These are phyloP conservation scores for Palythoa heliodiscus DNA, from an alignment of 92 coral and sea anemone species.

Conservation along the genomic window DNA sequence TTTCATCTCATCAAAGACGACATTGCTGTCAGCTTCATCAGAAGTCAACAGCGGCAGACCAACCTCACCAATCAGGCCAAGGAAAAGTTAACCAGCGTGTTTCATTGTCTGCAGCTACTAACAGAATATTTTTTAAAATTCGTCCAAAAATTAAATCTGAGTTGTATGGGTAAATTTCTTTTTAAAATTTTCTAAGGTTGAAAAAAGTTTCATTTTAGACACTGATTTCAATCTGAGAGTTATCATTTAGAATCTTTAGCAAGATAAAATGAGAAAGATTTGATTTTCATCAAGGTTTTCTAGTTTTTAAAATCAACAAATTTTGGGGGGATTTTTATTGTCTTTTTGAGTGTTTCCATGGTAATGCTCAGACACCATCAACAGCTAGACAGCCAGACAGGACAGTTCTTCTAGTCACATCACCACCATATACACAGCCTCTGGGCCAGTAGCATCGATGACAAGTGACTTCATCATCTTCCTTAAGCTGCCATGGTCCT, in stretches of 20 bases:
- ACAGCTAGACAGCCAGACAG: conserved; percentile 32
- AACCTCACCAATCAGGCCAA: conserved; percentile 4
- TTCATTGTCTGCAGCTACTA: conserved; percentile 7
- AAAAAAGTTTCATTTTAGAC: too few relatives aligned
- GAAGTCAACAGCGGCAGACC: conserved; percentile 28
- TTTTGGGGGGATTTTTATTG: not conserved
- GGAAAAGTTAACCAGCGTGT: not conserved
- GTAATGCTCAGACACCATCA: not conserved
- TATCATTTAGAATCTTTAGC: not conserved
- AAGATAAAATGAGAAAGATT: too few relatives aligned
- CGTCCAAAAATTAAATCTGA: not conserved
- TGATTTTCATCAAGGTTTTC: too few relatives aligned
- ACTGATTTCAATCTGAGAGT: too few relatives aligned
- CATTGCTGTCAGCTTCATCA: conserved; percentile 39
- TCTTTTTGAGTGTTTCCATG: not conserved
- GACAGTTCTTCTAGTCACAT: not conserved
- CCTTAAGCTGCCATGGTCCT: conserved; percentile 3
- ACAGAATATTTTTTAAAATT: not conserved
- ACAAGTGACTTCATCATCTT: conserved; percentile 1
- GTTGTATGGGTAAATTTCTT: not conserved
- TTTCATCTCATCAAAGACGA: conserved; percentile 38
- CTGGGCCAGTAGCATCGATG: conserved; percentile 4
- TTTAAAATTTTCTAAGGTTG: not conserved
- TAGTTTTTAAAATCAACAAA: not conserved
- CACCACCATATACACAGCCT: conserved; percentile 20